Evolutionary conservation across 2,888 invertebrate species (phyloP).

Genomic region (Napeogenes inachia): DNA sequence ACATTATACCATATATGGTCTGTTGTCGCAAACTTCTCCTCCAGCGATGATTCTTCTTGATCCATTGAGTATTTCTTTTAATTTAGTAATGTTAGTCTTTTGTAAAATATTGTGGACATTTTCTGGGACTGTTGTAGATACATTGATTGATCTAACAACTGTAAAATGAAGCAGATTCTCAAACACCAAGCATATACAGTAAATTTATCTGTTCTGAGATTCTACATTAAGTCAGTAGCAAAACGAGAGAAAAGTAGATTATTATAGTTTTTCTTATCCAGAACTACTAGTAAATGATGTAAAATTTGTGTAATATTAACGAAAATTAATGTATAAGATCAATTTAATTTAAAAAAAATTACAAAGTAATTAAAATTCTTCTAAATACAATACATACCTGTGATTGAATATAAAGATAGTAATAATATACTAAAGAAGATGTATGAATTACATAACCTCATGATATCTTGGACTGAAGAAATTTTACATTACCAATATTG

Average conservation of each 20-base stretch:
- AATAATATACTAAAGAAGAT: constrained; percentile 12
- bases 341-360: no score
- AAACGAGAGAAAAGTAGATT: no score
- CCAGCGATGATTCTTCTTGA: constrained; percentile 54
- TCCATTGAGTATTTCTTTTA: constrained; percentile 41
- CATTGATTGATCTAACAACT: constrained; percentile 41
- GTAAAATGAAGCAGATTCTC: constrained; percentile 23
- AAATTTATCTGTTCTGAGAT: no score
- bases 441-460: constrained; percentile 14
- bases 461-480: constrained; percentile 6
- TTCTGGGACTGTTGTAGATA: constrained; percentile 43
- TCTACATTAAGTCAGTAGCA: no score
- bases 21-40: constrained; percentile 36
- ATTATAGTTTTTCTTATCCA: no score
- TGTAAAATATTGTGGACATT: constrained; percentile 41
- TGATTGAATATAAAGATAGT: constrained; percentile 12
- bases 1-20: constrained; percentile 57
- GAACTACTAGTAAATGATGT: no score
- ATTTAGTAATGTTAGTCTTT: constrained; percentile 41
- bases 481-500: neutral
- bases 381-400: constrained; percentile 18
- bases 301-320: no score
- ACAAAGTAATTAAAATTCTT: neutral
- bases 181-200: no score
- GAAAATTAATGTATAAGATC: no score